A percentile compares a stretch with the other conserved stretches of the same genome.
Conservation (phyloP, 2,113 vertebrate species). For the Prochilodus magdalenae region DNA sequence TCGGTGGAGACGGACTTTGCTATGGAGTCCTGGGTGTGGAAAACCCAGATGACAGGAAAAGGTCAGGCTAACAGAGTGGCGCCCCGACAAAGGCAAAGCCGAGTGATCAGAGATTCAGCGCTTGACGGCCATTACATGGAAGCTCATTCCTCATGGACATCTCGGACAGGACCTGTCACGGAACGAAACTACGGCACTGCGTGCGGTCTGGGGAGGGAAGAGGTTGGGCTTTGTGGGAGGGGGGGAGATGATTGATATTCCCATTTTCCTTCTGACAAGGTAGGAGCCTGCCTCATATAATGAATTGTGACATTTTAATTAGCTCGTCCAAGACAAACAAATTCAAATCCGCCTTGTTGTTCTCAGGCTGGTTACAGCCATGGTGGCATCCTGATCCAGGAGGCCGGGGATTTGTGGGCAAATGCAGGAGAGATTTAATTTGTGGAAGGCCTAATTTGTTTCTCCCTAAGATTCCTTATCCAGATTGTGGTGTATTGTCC, state of each 20-base stretch:
- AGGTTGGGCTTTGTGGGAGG: slow-evolving; percentile 27
- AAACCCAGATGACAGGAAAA: not conserved
- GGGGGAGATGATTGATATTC: slow-evolving; percentile 79
- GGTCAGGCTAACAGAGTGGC: slow-evolving; percentile 34
- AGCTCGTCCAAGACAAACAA: slow-evolving; percentile 76
- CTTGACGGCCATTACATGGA: slow-evolving; percentile 26
- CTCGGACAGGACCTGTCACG: slow-evolving; percentile 63
- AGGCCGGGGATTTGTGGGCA: slow-evolving; percentile 17
- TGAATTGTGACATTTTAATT: slow-evolving; percentile 84
- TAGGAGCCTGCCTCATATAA: slow-evolving; percentile 73
- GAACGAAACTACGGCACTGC: slow-evolving; percentile 2
- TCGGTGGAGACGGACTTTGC: not conserved
- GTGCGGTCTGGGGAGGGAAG: slow-evolving; percentile 32
- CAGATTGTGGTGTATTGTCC: too few species aligned
- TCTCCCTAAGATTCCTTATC: too few species aligned
- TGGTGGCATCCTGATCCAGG: not conserved
- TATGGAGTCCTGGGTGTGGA: not conserved
- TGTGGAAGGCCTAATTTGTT: not conserved
- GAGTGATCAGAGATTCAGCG: not conserved
- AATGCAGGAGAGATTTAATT: not conserved
- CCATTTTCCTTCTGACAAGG: slow-evolving; percentile 78
- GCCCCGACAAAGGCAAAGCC: slow-evolving; percentile 4
- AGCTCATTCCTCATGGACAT: slow-evolving; percentile 67
- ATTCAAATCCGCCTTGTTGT: slow-evolving; percentile 70
- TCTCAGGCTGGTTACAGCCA: not conserved